These are phyloP conservation scores for Troides helena DNA, from an alignment of 2,888 invertebrate genomes.

Conservation along the genomic window DNA sequence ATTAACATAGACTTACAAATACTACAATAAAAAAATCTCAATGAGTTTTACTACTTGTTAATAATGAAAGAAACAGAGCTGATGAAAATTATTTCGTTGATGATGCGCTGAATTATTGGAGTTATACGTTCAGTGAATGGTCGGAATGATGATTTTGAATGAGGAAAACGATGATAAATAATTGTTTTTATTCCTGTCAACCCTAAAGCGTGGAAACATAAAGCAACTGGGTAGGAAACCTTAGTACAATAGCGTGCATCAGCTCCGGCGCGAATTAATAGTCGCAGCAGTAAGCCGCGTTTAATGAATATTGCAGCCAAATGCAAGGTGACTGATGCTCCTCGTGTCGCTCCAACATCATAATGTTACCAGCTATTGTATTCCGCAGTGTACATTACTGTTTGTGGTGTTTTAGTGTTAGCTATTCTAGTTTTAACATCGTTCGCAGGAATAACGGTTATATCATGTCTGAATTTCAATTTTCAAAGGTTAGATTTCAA, in stretches of 20 bases:
- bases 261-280: conserved; percentile 71
- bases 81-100: no score
- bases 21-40: no score
- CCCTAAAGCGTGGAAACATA: conserved; percentile 53
- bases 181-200: conserved; percentile 37
- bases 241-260: conserved; percentile 70
- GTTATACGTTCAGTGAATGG: no score
- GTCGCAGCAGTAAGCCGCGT: conserved; percentile 56
- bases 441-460: background rate
- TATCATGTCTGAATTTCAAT: background rate
- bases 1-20: no score
- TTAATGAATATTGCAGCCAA: conserved; percentile 77
- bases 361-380: conserved; percentile 54
- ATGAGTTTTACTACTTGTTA: no score
- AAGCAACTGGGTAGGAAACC: conserved; percentile 54
- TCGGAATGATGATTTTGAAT: no score
- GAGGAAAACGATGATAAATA: no score
- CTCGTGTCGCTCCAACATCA: conserved; percentile 38
- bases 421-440: background rate
- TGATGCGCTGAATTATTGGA: no score
- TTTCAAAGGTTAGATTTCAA: background rate
- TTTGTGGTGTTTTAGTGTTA: conserved; percentile 12
- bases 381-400: conserved; percentile 29
- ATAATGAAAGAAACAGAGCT: no score
- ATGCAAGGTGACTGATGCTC: conserved; percentile 59